Conservation (phyloP, 2,113 vertebrate species). For the Pteropus alecto region DNA sequence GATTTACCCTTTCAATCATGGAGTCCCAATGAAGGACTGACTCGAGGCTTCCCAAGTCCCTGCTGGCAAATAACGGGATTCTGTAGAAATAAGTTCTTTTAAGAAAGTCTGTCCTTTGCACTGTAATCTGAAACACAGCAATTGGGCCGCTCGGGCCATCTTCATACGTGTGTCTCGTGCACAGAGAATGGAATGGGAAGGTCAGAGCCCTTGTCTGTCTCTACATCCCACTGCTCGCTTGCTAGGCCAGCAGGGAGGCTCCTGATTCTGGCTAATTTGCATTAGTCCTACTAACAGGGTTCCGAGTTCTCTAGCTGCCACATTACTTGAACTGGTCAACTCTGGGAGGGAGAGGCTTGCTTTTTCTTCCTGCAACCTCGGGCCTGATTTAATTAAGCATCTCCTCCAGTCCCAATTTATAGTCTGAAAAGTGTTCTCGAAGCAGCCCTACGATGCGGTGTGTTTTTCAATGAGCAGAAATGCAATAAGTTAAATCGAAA, state of each 20-base stretch:
- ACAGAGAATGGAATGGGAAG: not conserved
- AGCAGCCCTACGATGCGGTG: not conserved
- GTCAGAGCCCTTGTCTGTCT: not conserved
- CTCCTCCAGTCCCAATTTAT: conserved; percentile 55
- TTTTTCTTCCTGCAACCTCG: conserved; percentile 71
- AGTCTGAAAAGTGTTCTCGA: conserved; percentile 57
- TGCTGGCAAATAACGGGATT: not conserved
- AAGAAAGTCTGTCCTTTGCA: not conserved
- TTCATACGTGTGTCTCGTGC: not conserved
- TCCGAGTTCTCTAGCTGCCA: conserved; percentile 40
- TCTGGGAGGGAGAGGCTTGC: conserved; percentile 48
- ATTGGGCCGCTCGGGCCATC: not conserved
- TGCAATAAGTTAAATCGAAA: conserved; percentile 34
- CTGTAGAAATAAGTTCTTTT: not conserved
- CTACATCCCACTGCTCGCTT: not conserved
- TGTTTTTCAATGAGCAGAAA: conserved; percentile 75
- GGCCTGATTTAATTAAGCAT: conserved; percentile 70
- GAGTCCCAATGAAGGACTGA: not conserved
- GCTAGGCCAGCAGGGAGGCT: not conserved
- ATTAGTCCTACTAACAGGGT: conserved; percentile 24
- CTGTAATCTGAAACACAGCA: not conserved
- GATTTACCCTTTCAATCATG: not conserved
- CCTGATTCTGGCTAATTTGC: not conserved
- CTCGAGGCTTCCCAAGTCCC: not conserved
- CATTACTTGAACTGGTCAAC: conserved; percentile 59